Conservation (phyloP, 2,797 vertebrate genomes). For the Chaenodraco wilsoni region DNA sequence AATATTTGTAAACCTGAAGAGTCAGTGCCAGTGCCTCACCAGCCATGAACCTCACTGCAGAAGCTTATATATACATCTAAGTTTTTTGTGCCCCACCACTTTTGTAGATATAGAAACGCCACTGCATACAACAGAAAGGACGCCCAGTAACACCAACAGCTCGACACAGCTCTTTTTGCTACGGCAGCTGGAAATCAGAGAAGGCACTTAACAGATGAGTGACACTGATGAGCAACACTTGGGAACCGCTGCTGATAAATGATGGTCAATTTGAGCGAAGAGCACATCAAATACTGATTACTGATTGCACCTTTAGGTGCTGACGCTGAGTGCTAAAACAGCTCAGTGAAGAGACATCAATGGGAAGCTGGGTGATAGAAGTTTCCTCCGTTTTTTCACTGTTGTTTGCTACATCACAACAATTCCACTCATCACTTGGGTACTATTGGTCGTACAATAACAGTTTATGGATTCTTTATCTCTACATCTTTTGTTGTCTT, state of each 20-base stretch:
- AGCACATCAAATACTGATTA: slow-evolving; percentile 38
- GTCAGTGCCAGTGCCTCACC: too few relatives aligned
- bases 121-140: neutral
- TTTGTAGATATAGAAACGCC: too few relatives aligned
- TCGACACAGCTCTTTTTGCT: neutral
- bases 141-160: neutral
- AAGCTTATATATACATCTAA: too few relatives aligned
- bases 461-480: neutral
- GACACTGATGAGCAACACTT: slow-evolving; percentile 35
- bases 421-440: neutral
- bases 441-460: neutral
- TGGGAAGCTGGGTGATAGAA: neutral
- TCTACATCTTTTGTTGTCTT: neutral
- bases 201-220: neutral
- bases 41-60: too few relatives aligned
- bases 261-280: slow-evolving; percentile 35
- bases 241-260: slow-evolving; percentile 40
- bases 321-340: neutral
- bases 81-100: too few relatives aligned
- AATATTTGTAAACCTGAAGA: too few relatives aligned
- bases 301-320: slow-evolving; percentile 22
- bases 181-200: neutral
- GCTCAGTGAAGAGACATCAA: neutral
- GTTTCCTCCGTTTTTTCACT: neutral
- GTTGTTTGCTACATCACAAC: neutral